phyloP scores from a whole-genome alignment of 2,797 vertebrate species.

The Dallia pectoralis region DNA sequence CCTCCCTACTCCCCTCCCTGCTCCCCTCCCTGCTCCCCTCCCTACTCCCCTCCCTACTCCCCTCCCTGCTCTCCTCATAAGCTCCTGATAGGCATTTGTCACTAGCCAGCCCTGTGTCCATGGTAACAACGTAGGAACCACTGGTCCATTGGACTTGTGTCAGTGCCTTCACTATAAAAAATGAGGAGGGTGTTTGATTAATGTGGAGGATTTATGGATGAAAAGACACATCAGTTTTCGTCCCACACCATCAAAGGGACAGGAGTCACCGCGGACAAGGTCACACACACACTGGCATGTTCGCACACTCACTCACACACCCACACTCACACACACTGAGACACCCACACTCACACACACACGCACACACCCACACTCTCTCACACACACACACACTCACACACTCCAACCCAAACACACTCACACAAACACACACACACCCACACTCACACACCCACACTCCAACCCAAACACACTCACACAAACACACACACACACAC shows the following conservation, averaged over 20 bases:
- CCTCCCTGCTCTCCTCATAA: slow-evolving; percentile 14
- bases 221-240: slow-evolving; percentile 40
- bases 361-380: too few species aligned
- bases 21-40: background rate
- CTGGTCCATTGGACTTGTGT: slow-evolving; percentile 69
- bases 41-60: slow-evolving; percentile 7
- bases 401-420: slow-evolving; percentile 7
- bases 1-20: slow-evolving; percentile 3
- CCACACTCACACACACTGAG: too few species aligned
- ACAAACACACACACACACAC: background rate
- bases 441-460: slow-evolving; percentile 9
- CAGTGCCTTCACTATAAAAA: slow-evolving; percentile 63
- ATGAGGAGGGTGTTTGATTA: slow-evolving; percentile 60
- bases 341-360: too few species aligned
- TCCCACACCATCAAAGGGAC: background rate
- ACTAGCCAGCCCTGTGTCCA: slow-evolving; percentile 50
- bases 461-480: slow-evolving; percentile 7
- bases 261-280: slow-evolving; percentile 45
- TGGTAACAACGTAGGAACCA: slow-evolving; percentile 67
- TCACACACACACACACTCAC: background rate
- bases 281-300: slow-evolving; percentile 28
- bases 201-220: slow-evolving; percentile 71
- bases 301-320: background rate
- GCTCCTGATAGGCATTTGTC: slow-evolving; percentile 25
- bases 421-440: slow-evolving; percentile 1